Conservation (phyloP, 2,888 invertebrate species). For the Euclidia mi region DNA sequence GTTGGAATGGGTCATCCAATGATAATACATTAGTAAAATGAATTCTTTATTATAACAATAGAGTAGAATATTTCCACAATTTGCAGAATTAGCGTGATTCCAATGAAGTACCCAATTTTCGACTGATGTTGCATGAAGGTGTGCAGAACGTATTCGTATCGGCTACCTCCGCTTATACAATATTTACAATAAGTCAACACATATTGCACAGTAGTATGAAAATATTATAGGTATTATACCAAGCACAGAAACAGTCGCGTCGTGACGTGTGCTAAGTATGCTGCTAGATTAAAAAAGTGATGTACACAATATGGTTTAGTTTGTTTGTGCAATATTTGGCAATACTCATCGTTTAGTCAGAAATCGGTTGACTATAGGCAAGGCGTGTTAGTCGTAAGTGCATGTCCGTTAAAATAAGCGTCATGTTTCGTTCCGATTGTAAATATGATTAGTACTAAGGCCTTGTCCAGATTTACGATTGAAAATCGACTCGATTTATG, state of each 20-base stretch:
- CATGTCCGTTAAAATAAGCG: constrained; percentile 66
- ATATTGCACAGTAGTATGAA: neutral
- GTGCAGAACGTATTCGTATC: too few relatives aligned
- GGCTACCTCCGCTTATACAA: too few relatives aligned
- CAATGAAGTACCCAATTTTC: too few relatives aligned
- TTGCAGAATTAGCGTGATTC: too few relatives aligned
- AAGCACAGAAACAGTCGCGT: neutral
- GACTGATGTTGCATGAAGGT: too few relatives aligned
- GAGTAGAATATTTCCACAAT: too few relatives aligned
- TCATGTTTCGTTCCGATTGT: constrained; percentile 56
- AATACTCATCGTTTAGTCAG: constrained; percentile 86
- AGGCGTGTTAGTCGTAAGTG: constrained; percentile 76
- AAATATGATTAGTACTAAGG: constrained; percentile 57
- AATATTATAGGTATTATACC: neutral
- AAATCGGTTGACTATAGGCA: constrained; percentile 66
- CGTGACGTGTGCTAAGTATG: constrained; percentile 35
- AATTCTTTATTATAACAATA: too few relatives aligned
- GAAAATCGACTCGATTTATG: constrained; percentile 37
- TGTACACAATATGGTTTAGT: constrained; percentile 45
- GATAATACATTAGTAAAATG: too few relatives aligned
- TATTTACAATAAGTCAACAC: too few relatives aligned
- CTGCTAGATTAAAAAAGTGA: constrained; percentile 38
- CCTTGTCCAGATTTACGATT: constrained; percentile 50
- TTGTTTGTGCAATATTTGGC: constrained; percentile 86
- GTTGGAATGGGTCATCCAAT: too few relatives aligned